Conservation (phyloP, 2,797 vertebrate genomes). For the Tamandua tetradactyla region DNA sequence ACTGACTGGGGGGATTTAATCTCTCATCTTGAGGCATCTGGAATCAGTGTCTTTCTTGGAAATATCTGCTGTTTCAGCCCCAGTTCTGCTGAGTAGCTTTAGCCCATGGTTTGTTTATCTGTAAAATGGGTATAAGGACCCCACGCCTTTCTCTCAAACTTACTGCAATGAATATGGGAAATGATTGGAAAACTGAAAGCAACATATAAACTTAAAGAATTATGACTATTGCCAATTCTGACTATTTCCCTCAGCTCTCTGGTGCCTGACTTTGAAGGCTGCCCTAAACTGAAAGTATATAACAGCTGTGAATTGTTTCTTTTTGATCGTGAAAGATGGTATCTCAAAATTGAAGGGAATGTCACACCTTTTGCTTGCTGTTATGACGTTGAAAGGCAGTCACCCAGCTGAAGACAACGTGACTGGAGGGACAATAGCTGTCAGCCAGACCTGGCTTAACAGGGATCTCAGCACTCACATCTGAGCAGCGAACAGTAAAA, state of each 20-base stretch:
- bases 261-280: neutral
- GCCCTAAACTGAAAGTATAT: neutral
- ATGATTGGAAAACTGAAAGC: neutral
- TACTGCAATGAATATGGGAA: neutral
- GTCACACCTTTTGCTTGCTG: neutral
- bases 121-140: neutral
- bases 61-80: neutral
- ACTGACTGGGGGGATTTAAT: rapidly evolving
- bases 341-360: neutral
- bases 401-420: neutral
- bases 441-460: neutral
- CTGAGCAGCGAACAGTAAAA: neutral
- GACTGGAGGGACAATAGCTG: neutral
- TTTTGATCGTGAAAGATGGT: neutral
- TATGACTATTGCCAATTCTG: neutral
- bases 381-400: neutral
- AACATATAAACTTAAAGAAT: neutral
- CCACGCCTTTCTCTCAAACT: neutral
- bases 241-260: neutral
- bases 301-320: neutral
- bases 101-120: neutral
- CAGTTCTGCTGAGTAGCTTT: neutral
- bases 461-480: neutral
- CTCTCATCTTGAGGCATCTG: neutral
- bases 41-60: neutral